Conservation (phyloP, 1,140 invertebrate species). For the Zaprionus davidi region DNA sequence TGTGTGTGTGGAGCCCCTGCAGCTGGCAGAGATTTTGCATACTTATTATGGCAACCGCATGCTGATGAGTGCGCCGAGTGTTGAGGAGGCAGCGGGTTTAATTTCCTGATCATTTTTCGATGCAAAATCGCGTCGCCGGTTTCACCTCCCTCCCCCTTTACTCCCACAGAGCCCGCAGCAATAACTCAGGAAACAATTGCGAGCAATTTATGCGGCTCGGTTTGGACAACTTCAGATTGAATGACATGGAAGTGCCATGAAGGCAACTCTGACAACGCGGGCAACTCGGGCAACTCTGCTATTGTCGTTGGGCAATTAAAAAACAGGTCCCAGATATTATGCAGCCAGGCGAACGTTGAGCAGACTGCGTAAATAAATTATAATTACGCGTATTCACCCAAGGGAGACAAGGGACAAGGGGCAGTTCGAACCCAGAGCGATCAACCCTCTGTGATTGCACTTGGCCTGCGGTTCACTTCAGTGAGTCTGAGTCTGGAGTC, state of each 20-base stretch:
- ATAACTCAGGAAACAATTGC: constrained; percentile 71
- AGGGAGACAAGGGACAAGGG: constrained; percentile 20
- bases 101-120: constrained; percentile 72
- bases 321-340: constrained; percentile 47
- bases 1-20: constrained; percentile 15
- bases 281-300: constrained; percentile 20
- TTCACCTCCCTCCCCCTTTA: not conserved
- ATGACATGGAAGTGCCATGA: constrained; percentile 30
- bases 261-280: constrained; percentile 24
- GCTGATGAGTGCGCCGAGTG: constrained; percentile 50
- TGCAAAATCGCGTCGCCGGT: constrained; percentile 52
- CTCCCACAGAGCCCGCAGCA: constrained; percentile 19
- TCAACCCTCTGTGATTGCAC: constrained; percentile 35
- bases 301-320: constrained; percentile 61
- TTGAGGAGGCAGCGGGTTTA: constrained; percentile 38
- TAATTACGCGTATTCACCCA: constrained; percentile 42
- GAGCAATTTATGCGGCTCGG: constrained; percentile 60
- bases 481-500: constrained; percentile 32
- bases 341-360: constrained; percentile 35
- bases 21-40: constrained; percentile 64
- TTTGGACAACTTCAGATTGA: constrained; percentile 27
- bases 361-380: constrained; percentile 71
- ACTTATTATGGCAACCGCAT: constrained; percentile 62
- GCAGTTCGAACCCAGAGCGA: constrained; percentile 31
- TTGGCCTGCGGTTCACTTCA: constrained; percentile 50